Base-by-base conservation (phyloP, 2,888 invertebrate genomes). In the Macropis europaea region DNA sequence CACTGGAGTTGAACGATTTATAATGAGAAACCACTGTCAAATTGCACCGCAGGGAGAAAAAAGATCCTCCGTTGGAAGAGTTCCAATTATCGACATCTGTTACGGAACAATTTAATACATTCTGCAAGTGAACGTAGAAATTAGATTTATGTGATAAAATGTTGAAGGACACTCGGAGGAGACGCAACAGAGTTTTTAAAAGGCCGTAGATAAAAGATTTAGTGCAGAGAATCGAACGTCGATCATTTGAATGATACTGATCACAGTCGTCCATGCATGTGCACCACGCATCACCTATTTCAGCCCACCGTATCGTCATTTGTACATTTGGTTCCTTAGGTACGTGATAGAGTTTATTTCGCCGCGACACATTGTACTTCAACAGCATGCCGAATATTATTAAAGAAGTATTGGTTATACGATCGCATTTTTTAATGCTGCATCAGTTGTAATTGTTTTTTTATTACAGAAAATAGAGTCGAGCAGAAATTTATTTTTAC, bases 261-360 rank as follows among this genome's bases (percentile, higher is more conserved):
- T 17, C 53, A 66, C 61, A 42, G 34, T 66, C 52, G 53, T 53
- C 43, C 67, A 70, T 68, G 79, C 79, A 79, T 81, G 82, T 67
- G 69, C 75, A 81, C 54, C 64, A 78, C 43, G 72, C 56, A 79
- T 63, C 45, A 60, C n/a, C n/a, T n/a, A n/a, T n/a, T 67, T 56
- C 60, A 63, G 57, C 36, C 22, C 40, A 62, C 43, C 48, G 36
- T 45, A 52, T 70, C 45, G 52, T 22, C 64, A 76, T 52, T n/a
- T 57, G 54, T 67, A 73, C 42, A 56, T 48, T 63, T 50, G 54
- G 45, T 59, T 45, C 24, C 48, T 36, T 32, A 54, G 15, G 50
- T 53, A 48, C 15, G 9, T 45, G 17, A 52, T 36, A 43, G 22
- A 13, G n/a, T 45, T 38, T 15, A 38, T 6, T 34, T 53, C 24